phyloP scores from a whole-genome alignment of 92 coral and sea anemone genomes.

The Zoanthus sociatus region DNA sequence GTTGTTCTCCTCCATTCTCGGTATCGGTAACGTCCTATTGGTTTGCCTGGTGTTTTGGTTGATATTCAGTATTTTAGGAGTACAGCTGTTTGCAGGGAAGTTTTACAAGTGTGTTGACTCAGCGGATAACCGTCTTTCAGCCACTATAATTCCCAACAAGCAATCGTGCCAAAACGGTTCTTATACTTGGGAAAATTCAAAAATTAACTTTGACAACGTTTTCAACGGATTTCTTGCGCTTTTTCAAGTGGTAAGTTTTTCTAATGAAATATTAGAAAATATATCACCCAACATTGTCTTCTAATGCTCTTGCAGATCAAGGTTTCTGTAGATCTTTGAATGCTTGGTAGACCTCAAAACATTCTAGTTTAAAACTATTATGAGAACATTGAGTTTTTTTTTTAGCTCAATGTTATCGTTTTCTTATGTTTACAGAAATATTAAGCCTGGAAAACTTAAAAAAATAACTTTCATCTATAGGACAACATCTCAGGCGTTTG shows the following conservation, averaged over 20 bases:
- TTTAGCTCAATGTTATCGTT: too few relatives aligned
- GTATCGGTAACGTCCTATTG: conserved; percentile 89
- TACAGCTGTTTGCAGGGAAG: conserved; percentile 42
- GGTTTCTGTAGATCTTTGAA: not conserved
- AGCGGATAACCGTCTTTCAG: conserved; percentile 71
- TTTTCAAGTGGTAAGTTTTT: conserved; percentile 85
- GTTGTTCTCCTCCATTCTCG: conserved; percentile 91
- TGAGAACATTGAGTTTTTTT: too few relatives aligned
- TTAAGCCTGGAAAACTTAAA: too few relatives aligned
- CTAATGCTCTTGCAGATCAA: not conserved
- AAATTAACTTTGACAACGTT: conserved; percentile 92
- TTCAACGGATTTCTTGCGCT: conserved; percentile 87
- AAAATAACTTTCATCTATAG: too few relatives aligned
- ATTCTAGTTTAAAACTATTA: too few relatives aligned
- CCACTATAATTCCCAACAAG: conserved; percentile 75
- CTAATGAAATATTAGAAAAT: not conserved
- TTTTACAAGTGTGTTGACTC: not conserved
- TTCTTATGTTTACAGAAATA: too few relatives aligned
- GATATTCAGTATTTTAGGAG: conserved; percentile 97
- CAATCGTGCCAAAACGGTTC: conserved; percentile 64
- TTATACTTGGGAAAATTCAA: conserved; percentile 89
- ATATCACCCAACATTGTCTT: not conserved
- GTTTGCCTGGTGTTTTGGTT: conserved; percentile 95
- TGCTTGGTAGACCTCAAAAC: not conserved
- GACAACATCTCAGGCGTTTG: too few relatives aligned